A percentile compares a stretch with the other conserved stretches of the same genome.
These are phyloP conservation scores for Macrotus californicus DNA, from an alignment of 2,113 vertebrate species.

Conservation along the genomic window DNA sequence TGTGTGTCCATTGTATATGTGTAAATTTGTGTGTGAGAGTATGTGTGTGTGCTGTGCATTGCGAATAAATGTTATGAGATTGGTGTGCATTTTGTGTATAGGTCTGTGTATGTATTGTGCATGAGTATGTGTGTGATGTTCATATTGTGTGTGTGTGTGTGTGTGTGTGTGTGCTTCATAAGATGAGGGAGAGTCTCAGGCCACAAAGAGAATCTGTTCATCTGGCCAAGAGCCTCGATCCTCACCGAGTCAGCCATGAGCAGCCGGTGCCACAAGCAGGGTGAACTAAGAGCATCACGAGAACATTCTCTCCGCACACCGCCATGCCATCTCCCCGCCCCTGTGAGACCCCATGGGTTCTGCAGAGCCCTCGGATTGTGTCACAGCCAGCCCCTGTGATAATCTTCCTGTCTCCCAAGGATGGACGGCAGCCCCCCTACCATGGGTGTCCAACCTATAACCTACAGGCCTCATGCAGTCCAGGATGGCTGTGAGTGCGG, in stretches of 20 bases:
- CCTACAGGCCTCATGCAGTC: too few relatives aligned
- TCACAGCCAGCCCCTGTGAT: too few relatives aligned
- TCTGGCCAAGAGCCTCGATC: not conserved
- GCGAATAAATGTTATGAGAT: too few relatives aligned
- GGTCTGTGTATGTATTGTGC: too few relatives aligned
- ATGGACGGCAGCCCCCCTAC: not conserved
- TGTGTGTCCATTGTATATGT: not conserved
- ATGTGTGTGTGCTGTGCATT: not conserved
- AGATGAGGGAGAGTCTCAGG: not conserved
- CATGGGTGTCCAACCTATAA: too few relatives aligned
- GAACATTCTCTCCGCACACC: not conserved
- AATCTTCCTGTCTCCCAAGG: too few relatives aligned
- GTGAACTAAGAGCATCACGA: not conserved
- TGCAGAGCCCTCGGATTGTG: too few relatives aligned
- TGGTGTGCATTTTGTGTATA: not conserved
- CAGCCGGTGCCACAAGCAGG: accelerated
- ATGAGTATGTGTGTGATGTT: not conserved
- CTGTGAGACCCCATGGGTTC: too few relatives aligned
- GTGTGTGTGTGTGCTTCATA: not conserved
- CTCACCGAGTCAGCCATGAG: not conserved
- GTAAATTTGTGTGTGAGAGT: not conserved
- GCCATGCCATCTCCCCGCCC: too few relatives aligned
- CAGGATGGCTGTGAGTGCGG: too few relatives aligned
- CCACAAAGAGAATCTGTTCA: not conserved
- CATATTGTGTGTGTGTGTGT: not conserved